These are phyloP conservation scores for Eueides isabella DNA, from an alignment of 1,140 invertebrate species.

Conservation along the genomic window DNA sequence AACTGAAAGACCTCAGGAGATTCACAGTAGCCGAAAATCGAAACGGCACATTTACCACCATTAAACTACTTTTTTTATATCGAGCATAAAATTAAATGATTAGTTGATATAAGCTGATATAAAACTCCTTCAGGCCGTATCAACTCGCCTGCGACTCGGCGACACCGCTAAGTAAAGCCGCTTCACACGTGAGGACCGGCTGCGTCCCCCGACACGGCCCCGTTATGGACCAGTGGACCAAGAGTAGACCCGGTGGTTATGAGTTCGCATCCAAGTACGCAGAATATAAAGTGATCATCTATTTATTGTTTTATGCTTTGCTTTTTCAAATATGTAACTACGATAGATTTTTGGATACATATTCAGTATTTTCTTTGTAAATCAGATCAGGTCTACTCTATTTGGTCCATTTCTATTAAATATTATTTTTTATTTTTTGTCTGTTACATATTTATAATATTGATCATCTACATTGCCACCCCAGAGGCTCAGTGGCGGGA, in stretches of 20 bases:
- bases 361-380: background rate
- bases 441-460: background rate
- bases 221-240: background rate
- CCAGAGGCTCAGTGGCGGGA: slow-evolving; percentile 58
- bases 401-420: slow-evolving; percentile 35
- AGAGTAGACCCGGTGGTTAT: background rate
- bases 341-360: background rate
- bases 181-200: slow-evolving; percentile 40
- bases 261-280: slow-evolving; percentile 8
- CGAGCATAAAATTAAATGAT: background rate
- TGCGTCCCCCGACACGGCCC: slow-evolving; percentile 57
- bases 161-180: slow-evolving; percentile 6
- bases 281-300: background rate
- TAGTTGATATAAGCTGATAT: background rate
- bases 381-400: slow-evolving; percentile 1
- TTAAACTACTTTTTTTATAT: background rate
- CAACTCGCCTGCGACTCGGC: background rate
- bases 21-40: background rate
- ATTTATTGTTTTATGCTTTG: background rate
- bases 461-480: slow-evolving; percentile 13
- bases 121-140: background rate
- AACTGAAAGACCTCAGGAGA: background rate
- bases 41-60: background rate
- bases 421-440: background rate
- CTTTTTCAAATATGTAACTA: background rate